Base-by-base conservation (phyloP, 2,888 invertebrate genomes). In the Orthosia incerta region DNA sequence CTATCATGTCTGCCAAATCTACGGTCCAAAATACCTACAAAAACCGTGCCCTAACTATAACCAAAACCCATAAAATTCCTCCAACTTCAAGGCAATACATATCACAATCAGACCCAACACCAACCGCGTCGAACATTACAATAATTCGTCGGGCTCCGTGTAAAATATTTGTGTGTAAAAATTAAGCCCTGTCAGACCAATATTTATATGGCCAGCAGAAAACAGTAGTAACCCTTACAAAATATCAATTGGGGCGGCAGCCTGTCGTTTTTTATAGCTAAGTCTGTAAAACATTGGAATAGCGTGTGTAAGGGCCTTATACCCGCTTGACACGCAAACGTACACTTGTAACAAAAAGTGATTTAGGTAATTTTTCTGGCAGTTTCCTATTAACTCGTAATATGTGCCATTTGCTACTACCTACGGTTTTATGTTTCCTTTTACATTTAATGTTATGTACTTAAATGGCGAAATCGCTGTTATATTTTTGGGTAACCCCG, bases 231-330 rank as follows among this genome's bases (percentile, higher is more conserved):
- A 88, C 86, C 88, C 87, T 90, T 89, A 92, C 92, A 91, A 94
- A 95, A 95, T 95, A 96, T 96, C 96, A 95, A 96, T 96, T 95
- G 95, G 92, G 93, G 87, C 81, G 84, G 83, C 81, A 80, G 83
- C 86, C 86, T 91, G 92, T 93, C 92, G 93, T 93, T 95, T 95
- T 95, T 95, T 95, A 94, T 93, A 93, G 91, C 82, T 86, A 90
- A 89, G 91, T 87, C 91, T 94, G 95, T 95, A 94, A 93, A 95
- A 95, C 95, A 95, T 92, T 89, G 89, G 85, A 86, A 83, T 95
- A 88, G 96, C 96, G 96, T 96, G 96, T 93, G 91, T 76, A 78
- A 63, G 72, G 68, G 92, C 91, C 93, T 96, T 95, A 96, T 95
- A 93, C 91, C 89, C 72, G 84, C 63, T 80, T 86, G 88, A 87